These are phyloP conservation scores for Xestobium rufovillosum DNA, from an alignment of 2,888 invertebrate species.

Conservation along the genomic window DNA sequence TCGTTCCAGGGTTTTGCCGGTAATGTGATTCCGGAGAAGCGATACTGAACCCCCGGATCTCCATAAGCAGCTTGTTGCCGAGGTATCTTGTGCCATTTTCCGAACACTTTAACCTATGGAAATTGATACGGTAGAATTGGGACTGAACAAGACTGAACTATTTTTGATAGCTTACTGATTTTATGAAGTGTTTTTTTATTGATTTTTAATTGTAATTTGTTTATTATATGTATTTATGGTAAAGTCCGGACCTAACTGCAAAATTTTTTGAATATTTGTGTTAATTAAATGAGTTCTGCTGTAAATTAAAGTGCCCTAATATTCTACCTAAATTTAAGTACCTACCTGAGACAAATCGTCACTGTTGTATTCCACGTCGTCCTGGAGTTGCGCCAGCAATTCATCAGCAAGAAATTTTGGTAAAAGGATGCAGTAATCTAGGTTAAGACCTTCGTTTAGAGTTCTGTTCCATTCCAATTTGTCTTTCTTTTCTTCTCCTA, in stretches of 20 bases:
- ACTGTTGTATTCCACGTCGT: slow-evolving; percentile 53
- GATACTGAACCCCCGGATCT: slow-evolving; percentile 56
- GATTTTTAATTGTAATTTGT: too few species aligned
- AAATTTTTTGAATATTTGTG: too few species aligned
- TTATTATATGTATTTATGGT: too few species aligned
- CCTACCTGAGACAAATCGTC: slow-evolving; percentile 55
- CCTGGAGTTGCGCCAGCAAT: slow-evolving; percentile 49
- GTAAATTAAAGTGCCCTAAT: too few species aligned
- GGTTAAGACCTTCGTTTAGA: slow-evolving; percentile 48
- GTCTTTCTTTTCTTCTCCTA: not conserved
- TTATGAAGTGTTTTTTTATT: too few species aligned
- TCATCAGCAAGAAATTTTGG: slow-evolving; percentile 43
- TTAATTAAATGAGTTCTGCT: too few species aligned
- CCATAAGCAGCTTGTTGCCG: slow-evolving; percentile 64
- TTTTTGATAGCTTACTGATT: too few species aligned
- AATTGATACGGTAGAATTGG: not conserved
- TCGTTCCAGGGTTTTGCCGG: slow-evolving; percentile 58
- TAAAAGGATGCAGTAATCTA: slow-evolving; percentile 51
- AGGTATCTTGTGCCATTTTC: slow-evolving; percentile 59
- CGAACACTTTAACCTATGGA: slow-evolving; percentile 50
- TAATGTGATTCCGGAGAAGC: slow-evolving; percentile 56
- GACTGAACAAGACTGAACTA: too few species aligned
- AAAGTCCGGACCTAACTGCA: too few species aligned
- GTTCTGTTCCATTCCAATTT: slow-evolving; percentile 38
- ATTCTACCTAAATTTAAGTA: too few species aligned